Evolutionary conservation across 1,140 invertebrate species (phyloP).

Genomic region (Pissodes strobi): DNA sequence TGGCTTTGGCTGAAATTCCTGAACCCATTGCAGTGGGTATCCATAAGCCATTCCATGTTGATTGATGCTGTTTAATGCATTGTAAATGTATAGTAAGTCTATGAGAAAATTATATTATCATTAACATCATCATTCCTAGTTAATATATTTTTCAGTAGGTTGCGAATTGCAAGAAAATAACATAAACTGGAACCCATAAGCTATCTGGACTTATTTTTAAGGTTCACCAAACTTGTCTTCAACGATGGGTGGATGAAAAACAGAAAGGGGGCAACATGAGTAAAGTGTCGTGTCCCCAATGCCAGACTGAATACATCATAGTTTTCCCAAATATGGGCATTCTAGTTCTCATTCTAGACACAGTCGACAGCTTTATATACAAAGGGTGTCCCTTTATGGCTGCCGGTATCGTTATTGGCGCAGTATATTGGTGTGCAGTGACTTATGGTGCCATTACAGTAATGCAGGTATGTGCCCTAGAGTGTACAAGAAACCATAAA

Average conservation of each 20-base stretch:
- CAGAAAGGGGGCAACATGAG: constrained; percentile 86
- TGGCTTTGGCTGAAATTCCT: no score
- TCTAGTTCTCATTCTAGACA: constrained; percentile 83
- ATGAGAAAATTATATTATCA: no score
- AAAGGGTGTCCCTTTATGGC: constrained; percentile 92
- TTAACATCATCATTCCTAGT: no score
- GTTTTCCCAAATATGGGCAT: constrained; percentile 90
- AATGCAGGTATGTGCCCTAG: constrained; percentile 95
- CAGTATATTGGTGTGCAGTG: constrained; percentile 95
- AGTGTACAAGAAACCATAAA: no score
- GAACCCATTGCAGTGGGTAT: no score
- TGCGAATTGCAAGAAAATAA: no score
- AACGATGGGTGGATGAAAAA: constrained; percentile 98
- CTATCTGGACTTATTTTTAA: no score
- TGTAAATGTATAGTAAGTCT: no score
- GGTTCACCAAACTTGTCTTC: constrained; percentile 92
- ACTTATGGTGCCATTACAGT: constrained; percentile 96
- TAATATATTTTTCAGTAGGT: no score
- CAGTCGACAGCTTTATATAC: constrained; percentile 85
- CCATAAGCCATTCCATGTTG: no score
- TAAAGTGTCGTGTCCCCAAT: constrained; percentile 92
- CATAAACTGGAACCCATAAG: no score
- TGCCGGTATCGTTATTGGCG: constrained; percentile 88
- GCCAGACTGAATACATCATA: constrained; percentile 93
- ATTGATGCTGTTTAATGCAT: no score